Percentiles rank a stretch among this genome's conserved stretches.
These are phyloP conservation scores for Odontamblyopus rebecca DNA, from an alignment of 2,797 vertebrate genomes.

Conservation along the genomic window DNA sequence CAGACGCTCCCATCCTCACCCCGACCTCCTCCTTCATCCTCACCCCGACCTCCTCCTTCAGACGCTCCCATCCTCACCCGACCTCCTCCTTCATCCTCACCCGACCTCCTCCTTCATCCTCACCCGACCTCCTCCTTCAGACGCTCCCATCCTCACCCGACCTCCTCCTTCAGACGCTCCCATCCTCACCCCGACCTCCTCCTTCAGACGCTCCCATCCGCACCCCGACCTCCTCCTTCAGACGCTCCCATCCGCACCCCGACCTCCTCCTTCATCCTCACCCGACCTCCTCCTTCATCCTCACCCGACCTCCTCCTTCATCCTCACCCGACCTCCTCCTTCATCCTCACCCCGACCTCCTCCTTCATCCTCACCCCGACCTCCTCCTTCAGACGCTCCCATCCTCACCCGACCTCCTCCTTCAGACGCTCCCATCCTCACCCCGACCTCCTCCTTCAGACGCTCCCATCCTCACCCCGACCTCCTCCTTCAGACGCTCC, in stretches of 20 bases:
- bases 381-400: constrained; percentile 49
- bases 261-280: constrained; percentile 37
- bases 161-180: constrained; percentile 48
- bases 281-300: constrained; percentile 8
- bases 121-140: too few species aligned
- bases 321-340: constrained; percentile 32
- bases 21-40: too few species aligned
- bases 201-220: neutral
- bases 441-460: constrained; percentile 12
- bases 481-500: too few species aligned
- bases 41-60: constrained; percentile 41
- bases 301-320: constrained; percentile 39
- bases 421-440: constrained; percentile 35
- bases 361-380: neutral
- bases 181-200: constrained; percentile 12
- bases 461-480: neutral
- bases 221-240: constrained; percentile 44
- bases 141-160: neutral
- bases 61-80: constrained; percentile 24
- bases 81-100: neutral
- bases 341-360: constrained; percentile 23
- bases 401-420: constrained; percentile 26
- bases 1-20: too few species aligned
- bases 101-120: too few species aligned
- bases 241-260: constrained; percentile 25